These are phyloP conservation scores for Drosophila kikkawai DNA, from an alignment of 1,140 invertebrate species.

Conservation along the genomic window DNA sequence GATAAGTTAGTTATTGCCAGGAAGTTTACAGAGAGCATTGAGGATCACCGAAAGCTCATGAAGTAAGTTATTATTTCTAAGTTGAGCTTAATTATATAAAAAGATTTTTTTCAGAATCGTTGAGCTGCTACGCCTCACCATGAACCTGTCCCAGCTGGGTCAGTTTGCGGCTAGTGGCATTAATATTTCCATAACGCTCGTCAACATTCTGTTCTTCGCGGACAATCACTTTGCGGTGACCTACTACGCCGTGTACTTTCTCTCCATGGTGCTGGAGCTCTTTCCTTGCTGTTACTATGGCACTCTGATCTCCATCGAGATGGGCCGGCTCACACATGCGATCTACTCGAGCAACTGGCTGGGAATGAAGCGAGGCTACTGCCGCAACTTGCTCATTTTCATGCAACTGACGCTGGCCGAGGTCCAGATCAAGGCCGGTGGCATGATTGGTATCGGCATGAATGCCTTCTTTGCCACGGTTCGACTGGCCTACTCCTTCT, in stretches of 20 bases:
- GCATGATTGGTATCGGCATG: slow-evolving; percentile 47
- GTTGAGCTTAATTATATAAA: too few relatives aligned
- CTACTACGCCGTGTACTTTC: slow-evolving; percentile 36
- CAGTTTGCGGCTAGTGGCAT: slow-evolving; percentile 45
- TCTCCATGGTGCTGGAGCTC: slow-evolving; percentile 37
- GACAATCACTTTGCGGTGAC: slow-evolving; percentile 18
- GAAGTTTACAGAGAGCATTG: slow-evolving; percentile 37
- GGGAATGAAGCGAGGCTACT: slow-evolving; percentile 23
- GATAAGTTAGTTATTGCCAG: background rate
- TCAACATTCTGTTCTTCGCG: slow-evolving; percentile 45
- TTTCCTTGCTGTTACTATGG: slow-evolving; percentile 50
- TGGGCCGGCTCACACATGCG: slow-evolving; percentile 26
- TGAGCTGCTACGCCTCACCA: slow-evolving; percentile 21
- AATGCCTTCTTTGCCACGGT: slow-evolving; percentile 44
- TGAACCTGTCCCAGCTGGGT: slow-evolving; percentile 37
- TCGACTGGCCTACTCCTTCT: slow-evolving; percentile 38
- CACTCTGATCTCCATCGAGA: slow-evolving; percentile 35
- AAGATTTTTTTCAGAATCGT: slow-evolving; percentile 31
- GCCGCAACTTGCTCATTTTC: slow-evolving; percentile 23
- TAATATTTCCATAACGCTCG: slow-evolving; percentile 35
- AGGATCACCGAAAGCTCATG: slow-evolving; percentile 56
- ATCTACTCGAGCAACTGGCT: slow-evolving; percentile 48
- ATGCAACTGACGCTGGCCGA: slow-evolving; percentile 32
- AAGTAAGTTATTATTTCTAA: slow-evolving; percentile 19
- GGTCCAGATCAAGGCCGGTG: slow-evolving; percentile 31